phyloP scores from a whole-genome alignment of 1,140 invertebrate genomes.

The Philopotamus ludificatus region DNA sequence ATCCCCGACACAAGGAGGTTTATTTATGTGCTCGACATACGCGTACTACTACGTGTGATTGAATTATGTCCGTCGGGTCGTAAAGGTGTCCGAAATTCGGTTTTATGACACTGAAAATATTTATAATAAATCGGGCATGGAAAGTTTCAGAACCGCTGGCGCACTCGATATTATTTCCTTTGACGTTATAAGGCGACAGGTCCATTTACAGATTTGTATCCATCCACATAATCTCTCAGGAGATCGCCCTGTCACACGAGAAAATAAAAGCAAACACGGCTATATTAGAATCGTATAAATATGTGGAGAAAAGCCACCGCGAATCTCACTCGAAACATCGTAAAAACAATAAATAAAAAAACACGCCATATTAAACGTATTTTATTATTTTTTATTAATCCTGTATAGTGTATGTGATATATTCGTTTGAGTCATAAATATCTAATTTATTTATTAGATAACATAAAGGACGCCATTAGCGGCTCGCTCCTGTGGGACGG shows the following conservation, averaged over 20 bases:
- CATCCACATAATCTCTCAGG: constrained; percentile 16
- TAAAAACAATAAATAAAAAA: too few relatives aligned
- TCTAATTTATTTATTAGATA: too few relatives aligned
- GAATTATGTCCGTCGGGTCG: constrained; percentile 30
- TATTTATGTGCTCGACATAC: constrained; percentile 22
- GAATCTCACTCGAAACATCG: too few relatives aligned
- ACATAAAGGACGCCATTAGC: background rate
- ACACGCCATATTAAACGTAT: too few relatives aligned
- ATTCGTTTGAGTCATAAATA: too few relatives aligned
- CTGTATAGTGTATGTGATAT: too few relatives aligned
- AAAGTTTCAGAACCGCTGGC: background rate
- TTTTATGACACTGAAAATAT: background rate
- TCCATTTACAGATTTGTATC: constrained; percentile 36
- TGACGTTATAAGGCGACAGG: constrained; percentile 8
- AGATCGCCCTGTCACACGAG: constrained; percentile 18
- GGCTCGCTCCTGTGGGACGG: background rate
- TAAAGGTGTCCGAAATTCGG: constrained; percentile 27
- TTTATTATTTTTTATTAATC: too few relatives aligned
- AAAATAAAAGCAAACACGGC: background rate
- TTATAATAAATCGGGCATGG: background rate
- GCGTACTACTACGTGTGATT: constrained; percentile 18
- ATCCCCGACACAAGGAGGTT: constrained; percentile 13
- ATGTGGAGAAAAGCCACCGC: too few relatives aligned
- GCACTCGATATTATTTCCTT: constrained; percentile 5
- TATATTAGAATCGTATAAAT: background rate